These are phyloP conservation scores for Oasisia sp. DNA, from an alignment of 2,888 invertebrate genomes.

Conservation along the genomic window DNA sequence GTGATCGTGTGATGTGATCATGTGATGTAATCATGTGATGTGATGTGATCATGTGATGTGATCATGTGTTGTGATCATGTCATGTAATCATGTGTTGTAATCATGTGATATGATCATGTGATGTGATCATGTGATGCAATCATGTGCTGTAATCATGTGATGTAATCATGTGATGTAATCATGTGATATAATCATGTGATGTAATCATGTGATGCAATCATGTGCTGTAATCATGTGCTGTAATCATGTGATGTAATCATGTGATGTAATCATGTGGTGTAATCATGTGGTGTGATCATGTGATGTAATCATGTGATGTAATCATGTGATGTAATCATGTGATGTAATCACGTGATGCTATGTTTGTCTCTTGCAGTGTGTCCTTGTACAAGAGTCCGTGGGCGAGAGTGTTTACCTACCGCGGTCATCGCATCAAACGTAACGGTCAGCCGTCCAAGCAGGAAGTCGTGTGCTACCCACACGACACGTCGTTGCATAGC, in stretches of 20 bases:
- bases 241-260: neutral
- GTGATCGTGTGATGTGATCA: neutral
- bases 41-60: neutral
- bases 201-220: neutral
- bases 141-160: neutral
- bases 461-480: slow-evolving; percentile 61
- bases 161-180: neutral
- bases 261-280: neutral
- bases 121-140: no score
- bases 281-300: no score
- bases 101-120: neutral
- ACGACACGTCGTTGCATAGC: slow-evolving; percentile 54
- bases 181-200: neutral
- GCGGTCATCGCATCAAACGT: slow-evolving; percentile 61
- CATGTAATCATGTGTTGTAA: no score
- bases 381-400: slow-evolving; percentile 61
- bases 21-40: neutral
- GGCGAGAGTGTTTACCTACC: slow-evolving; percentile 61
- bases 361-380: slow-evolving; percentile 46
- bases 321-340: neutral
- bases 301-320: neutral
- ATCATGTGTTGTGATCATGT: neutral
- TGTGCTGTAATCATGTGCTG: neutral
- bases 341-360: neutral
- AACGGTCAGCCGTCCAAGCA: slow-evolving; percentile 58